A percentile compares a stretch with the other conserved stretches of the same genome.
Conservation (phyloP, 2,888 invertebrate genomes). For the Oasisia sp. region DNA sequence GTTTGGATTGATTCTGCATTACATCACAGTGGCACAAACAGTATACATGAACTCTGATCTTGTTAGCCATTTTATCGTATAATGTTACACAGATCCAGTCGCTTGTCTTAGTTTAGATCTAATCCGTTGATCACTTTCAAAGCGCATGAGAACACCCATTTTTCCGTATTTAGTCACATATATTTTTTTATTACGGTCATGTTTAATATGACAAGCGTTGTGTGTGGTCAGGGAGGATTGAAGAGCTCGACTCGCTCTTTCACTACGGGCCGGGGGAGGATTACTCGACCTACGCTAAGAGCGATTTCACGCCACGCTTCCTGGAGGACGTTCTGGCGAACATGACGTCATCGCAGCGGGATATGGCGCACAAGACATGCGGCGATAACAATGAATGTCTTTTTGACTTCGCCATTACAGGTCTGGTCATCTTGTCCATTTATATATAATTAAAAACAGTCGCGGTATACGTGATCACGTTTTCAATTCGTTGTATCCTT, state of each 20-base stretch:
- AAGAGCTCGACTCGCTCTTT: not conserved
- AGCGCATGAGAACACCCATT: not conserved
- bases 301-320: not conserved
- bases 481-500: not conserved
- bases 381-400: conserved; percentile 20
- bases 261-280: not conserved
- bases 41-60: too few species aligned
- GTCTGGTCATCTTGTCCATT: not conserved
- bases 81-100: not conserved
- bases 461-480: not conserved
- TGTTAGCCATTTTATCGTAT: not conserved
- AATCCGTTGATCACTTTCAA: not conserved
- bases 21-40: too few species aligned
- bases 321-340: not conserved
- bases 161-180: not conserved
- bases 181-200: not conserved
- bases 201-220: not conserved
- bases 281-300: not conserved
- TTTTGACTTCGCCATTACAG: conserved; percentile 21
- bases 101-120: not conserved
- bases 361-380: not conserved
- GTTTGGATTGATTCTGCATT: too few species aligned
- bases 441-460: not conserved
- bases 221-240: not conserved
- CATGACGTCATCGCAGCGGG: not conserved